Percentiles rank a stretch among this genome's conserved stretches.
Evolutionary conservation across 35 echinoderm and acorn worm species (phyloP).

Genomic region (Patiria miniata): DNA sequence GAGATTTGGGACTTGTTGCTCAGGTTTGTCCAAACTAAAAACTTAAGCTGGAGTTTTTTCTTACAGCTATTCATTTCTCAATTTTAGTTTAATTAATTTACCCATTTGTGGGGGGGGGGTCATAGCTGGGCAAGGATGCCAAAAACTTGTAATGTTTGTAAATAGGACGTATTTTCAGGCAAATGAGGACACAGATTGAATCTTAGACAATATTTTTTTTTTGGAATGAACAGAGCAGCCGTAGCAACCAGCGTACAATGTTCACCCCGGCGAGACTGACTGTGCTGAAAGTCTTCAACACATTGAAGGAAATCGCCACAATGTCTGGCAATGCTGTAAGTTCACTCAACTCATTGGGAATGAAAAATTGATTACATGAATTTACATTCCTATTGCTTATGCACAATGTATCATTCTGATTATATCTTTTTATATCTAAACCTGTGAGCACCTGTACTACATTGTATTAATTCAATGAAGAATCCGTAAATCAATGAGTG

Average conservation of each 20-base stretch:
- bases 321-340: slow-evolving; percentile 95
- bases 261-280: slow-evolving; percentile 92
- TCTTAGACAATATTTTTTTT: not conserved
- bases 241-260: slow-evolving; percentile 91
- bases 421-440: too few species aligned
- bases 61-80: not conserved
- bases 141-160: too few species aligned
- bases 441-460: too few species aligned
- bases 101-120: not conserved
- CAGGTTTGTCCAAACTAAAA: slow-evolving; percentile 68
- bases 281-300: slow-evolving; percentile 67
- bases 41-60: not conserved
- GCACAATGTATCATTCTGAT: not conserved
- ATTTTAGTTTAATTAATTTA: not conserved
- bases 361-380: not conserved
- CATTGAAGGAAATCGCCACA: slow-evolving; percentile 86
- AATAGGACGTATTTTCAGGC: too few species aligned
- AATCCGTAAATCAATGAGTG: too few species aligned
- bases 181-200: too few species aligned
- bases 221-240: slow-evolving; percentile 63
- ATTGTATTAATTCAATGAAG: too few species aligned
- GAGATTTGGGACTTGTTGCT: slow-evolving; percentile 91
- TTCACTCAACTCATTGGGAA: not conserved
- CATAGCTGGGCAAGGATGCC: too few species aligned
- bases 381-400: not conserved